Base-by-base conservation (phyloP, 2,888 invertebrate genomes). In the Cheilosia urbana region DNA sequence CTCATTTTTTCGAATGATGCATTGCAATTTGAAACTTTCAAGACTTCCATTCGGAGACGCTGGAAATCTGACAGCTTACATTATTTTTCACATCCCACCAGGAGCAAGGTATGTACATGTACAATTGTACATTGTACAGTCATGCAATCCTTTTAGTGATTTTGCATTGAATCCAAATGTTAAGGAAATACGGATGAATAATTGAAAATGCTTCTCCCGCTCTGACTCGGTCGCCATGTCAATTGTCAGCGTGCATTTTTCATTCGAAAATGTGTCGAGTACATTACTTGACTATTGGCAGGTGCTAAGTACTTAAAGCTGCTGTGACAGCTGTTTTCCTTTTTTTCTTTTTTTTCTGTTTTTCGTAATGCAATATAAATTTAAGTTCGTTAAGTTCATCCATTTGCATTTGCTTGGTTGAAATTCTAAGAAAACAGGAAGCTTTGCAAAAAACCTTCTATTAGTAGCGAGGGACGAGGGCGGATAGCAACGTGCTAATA, bases 401-500 rank as follows among this genome's bases (percentile, higher is more conserved):
- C 4, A n/a, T 58, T 21, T 21, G 9, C 21, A 21, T 15, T 37
- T 40, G 7, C 15, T 13, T 42, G 13, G 60, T 9, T 9, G 6
- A 55, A 45, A 37, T 30, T 30, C 9, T 4, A 11, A n/a, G 24
- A 17, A 53, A 53, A 53, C 53, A 55, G 55, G 55, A 55, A 55
- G 30, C 27, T 19, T 11, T 15, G 42, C 27, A 42, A 53, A 53
- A n/a, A 27, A 19, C 40, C 13, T 66, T 65, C 17, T 51, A 66
- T 42, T 58, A 37, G 40, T 19, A 19, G 27, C 40, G 13, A 19
- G 47, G n/a, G n/a, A n/a, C n/a, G n/a, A n/a, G n/a, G n/a, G n/a
- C n/a, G n/a, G 63, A 30, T 2, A 37, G 49, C 15, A 49, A 37
- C 19, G 27, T 55, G 27, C 55, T 68, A 55, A 57, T 68, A 42